Evolutionary conservation across 2,113 vertebrate species (phyloP).

Genomic region (Tachysurus fulvidraco): DNA sequence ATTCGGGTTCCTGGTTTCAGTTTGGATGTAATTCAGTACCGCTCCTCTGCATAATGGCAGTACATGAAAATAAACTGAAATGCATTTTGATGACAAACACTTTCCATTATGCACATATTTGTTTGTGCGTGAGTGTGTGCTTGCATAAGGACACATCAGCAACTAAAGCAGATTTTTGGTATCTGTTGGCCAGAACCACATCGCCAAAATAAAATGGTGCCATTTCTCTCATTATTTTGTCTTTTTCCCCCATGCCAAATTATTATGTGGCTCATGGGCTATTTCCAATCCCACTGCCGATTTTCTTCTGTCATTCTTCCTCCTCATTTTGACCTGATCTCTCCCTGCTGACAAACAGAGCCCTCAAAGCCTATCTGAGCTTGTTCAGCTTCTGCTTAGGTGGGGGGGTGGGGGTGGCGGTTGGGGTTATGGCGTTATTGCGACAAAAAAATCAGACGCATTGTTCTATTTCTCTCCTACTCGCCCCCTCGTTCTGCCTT

Average conservation of each 20-base stretch:
- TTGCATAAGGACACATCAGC: slow-evolving; percentile 30
- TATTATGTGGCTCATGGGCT: neutral
- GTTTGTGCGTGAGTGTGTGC: neutral
- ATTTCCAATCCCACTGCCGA: neutral
- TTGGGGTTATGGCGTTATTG: slow-evolving; percentile 20
- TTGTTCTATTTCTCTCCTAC: slow-evolving; percentile 39
- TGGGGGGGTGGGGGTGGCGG: neutral
- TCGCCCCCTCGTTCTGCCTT: slow-evolving; percentile 25
- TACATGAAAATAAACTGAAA: slow-evolving; percentile 24
- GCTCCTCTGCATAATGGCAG: slow-evolving; percentile 4
- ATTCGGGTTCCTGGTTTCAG: neutral
- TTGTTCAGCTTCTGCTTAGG: slow-evolving; percentile 18
- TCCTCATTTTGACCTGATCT: slow-evolving; percentile 15
- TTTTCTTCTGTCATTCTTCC: neutral
- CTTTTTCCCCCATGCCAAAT: neutral
- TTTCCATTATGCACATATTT: slow-evolving; percentile 27
- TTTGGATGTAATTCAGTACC: neutral
- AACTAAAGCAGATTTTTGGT: slow-evolving; percentile 11
- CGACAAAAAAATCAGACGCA: slow-evolving; percentile 36
- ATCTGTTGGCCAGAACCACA: slow-evolving; percentile 2
- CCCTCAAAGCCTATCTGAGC: slow-evolving; percentile 10
- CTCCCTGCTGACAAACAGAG: slow-evolving; percentile 17
- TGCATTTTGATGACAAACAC: slow-evolving; percentile 20
- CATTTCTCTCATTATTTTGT: neutral
- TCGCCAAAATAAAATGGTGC: neutral